Conservation (phyloP, 2,888 invertebrate species). For the Lamproptera curius region DNA sequence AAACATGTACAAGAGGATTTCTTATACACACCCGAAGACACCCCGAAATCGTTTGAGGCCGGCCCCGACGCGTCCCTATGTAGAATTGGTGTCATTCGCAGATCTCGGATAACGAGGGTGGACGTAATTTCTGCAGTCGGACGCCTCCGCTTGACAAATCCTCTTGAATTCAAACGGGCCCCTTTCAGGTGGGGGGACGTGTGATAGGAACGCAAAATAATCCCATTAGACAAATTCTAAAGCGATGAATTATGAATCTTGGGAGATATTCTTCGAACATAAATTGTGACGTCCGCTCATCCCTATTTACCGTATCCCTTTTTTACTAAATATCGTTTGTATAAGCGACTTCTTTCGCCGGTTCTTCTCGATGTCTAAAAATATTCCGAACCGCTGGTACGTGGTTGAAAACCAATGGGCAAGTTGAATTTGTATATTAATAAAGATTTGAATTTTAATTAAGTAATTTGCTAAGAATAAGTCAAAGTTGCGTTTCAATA, state of each 20-base stretch:
- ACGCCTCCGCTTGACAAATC: slow-evolving; percentile 54
- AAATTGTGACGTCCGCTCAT: too few relatives aligned
- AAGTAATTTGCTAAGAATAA: too few relatives aligned
- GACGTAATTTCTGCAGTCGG: slow-evolving; percentile 49
- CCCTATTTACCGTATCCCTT: too few relatives aligned
- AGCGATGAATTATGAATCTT: background rate
- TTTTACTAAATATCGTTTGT: too few relatives aligned
- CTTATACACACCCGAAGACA: slow-evolving; percentile 7
- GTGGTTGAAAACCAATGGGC: too few relatives aligned
- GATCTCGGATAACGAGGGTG: slow-evolving; percentile 48
- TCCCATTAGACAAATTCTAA: slow-evolving; percentile 38
- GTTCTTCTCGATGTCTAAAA: too few relatives aligned
- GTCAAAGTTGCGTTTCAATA: too few relatives aligned
- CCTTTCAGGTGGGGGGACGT: slow-evolving; percentile 35
- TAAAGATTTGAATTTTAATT: too few relatives aligned
- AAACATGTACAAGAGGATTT: background rate
- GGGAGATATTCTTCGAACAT: background rate
- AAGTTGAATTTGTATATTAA: too few relatives aligned
- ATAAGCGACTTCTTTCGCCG: too few relatives aligned
- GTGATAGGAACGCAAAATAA: slow-evolving; percentile 43
- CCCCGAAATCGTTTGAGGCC: slow-evolving; percentile 7
- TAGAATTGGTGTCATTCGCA: slow-evolving; percentile 44
- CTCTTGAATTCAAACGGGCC: slow-evolving; percentile 52
- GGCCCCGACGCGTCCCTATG: slow-evolving; percentile 12
- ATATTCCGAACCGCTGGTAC: too few relatives aligned